phyloP scores from a whole-genome alignment of 2,888 invertebrate genomes.

The Meteorus colon region DNA sequence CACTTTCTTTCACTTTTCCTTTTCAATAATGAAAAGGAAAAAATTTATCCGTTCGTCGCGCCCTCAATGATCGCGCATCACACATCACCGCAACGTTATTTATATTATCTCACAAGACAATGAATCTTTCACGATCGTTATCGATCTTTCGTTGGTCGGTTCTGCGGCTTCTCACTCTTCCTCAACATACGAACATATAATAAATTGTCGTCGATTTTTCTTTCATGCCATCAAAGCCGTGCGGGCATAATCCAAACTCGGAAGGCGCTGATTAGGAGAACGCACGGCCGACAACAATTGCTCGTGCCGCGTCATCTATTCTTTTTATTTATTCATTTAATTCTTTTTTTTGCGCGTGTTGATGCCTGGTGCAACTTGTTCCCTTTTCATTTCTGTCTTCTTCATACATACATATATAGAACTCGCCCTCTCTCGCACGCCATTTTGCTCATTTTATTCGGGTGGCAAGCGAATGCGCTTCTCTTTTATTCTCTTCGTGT shows the following conservation, averaged over 20 bases:
- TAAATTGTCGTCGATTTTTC: neutral
- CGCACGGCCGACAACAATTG: neutral
- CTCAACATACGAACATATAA: neutral
- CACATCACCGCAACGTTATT: neutral
- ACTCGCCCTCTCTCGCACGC: slow-evolving; percentile 6
- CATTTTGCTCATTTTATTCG: slow-evolving; percentile 20
- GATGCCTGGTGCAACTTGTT: neutral
- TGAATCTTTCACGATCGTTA: slow-evolving; percentile 12
- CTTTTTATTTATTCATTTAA: neutral
- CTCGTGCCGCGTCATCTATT: neutral
- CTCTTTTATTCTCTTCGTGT: slow-evolving; percentile 47
- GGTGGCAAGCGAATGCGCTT: slow-evolving; percentile 24
- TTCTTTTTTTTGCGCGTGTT: neutral
- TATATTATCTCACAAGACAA: slow-evolving; percentile 12
- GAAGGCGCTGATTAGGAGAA: slow-evolving; percentile 14
- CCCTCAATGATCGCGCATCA: neutral
- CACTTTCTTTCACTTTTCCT: neutral
- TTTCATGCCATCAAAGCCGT: neutral
- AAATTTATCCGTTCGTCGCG: too few relatives aligned
- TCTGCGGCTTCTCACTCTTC: neutral
- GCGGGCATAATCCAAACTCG: neutral
- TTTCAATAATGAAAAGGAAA: neutral
- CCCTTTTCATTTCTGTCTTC: slow-evolving; percentile 6
- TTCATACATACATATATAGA: neutral
- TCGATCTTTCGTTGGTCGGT: neutral